Conservation (phyloP, 2,888 invertebrate species). For the Schizaphis graminum region DNA sequence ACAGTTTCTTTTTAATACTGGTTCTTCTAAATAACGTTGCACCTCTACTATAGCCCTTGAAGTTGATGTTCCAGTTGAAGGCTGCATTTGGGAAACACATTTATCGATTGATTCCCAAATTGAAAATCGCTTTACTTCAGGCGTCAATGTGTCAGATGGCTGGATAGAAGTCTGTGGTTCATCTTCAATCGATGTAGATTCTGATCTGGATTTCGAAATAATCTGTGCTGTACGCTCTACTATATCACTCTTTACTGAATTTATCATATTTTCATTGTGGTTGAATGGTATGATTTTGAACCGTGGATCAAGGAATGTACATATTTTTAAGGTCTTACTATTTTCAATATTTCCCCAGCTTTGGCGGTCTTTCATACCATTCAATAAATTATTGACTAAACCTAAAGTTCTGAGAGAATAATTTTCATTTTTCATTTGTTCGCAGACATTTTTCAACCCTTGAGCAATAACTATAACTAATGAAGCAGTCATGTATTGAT, state of each 20-base stretch:
- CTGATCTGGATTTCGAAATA: not conserved
- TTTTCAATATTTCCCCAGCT: not conserved
- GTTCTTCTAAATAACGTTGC: not conserved
- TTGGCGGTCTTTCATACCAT: not conserved
- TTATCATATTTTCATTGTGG: not conserved
- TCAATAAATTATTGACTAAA: not conserved
- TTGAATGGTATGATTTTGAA: not conserved
- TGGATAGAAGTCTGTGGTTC: not conserved
- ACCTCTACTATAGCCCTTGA: not conserved
- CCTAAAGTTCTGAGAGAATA: not conserved
- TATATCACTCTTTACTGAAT: not conserved
- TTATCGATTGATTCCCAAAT: constrained; percentile 12
- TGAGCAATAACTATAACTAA: constrained; percentile 7
- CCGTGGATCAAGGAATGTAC: constrained; percentile 6
- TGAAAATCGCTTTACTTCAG: not conserved
- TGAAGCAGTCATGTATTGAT: not conserved
- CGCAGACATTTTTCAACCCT: not conserved
- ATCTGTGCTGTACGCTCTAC: not conserved
- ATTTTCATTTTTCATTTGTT: constrained; percentile 23
- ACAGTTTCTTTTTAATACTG: not conserved
- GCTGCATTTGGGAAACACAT: not conserved
- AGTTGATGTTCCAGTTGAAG: not conserved
- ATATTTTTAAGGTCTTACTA: not conserved
- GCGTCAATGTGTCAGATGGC: not conserved
- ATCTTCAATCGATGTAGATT: not conserved